phyloP scores from a whole-genome alignment of 2,113 vertebrate species.

The Mus pahari region DNA sequence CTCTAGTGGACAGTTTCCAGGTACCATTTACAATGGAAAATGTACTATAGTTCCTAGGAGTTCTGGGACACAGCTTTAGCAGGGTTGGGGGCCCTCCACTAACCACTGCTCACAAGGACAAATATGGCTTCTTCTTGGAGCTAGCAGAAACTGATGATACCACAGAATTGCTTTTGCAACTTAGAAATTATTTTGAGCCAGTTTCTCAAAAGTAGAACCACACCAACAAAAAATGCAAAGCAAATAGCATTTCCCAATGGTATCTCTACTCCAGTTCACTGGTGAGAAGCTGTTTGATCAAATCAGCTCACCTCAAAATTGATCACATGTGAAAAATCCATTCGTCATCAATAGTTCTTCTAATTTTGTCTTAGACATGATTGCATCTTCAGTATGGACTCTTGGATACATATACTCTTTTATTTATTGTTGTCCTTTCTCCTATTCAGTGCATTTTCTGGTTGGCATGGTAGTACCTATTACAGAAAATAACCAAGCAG shows the following conservation, averaged over 20 bases:
- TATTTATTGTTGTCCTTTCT: background rate
- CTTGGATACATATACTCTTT: background rate
- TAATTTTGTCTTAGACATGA: background rate
- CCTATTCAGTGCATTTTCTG: background rate
- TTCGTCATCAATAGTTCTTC: background rate
- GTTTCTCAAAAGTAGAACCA: background rate
- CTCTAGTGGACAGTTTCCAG: background rate
- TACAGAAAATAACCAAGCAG: background rate
- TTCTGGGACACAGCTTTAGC: background rate
- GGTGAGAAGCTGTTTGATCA: too few species aligned
- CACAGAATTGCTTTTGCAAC: background rate
- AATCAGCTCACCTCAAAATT: background rate
- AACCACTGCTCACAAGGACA: background rate
- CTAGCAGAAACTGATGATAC: background rate
- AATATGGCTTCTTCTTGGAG: background rate
- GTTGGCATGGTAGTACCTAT: background rate
- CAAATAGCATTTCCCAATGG: background rate
- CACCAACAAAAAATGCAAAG: background rate
- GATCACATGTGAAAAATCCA: background rate
- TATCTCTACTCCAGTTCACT: background rate
- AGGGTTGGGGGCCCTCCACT: background rate
- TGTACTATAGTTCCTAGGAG: too few species aligned
- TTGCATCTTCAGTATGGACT: background rate
- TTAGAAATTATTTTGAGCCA: background rate
- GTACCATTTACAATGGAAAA: background rate